Percentiles rank a stretch among this genome's conserved stretches.
phyloP scores from a whole-genome alignment of 2,113 vertebrate genomes.

The Ceyx margarethae region DNA sequence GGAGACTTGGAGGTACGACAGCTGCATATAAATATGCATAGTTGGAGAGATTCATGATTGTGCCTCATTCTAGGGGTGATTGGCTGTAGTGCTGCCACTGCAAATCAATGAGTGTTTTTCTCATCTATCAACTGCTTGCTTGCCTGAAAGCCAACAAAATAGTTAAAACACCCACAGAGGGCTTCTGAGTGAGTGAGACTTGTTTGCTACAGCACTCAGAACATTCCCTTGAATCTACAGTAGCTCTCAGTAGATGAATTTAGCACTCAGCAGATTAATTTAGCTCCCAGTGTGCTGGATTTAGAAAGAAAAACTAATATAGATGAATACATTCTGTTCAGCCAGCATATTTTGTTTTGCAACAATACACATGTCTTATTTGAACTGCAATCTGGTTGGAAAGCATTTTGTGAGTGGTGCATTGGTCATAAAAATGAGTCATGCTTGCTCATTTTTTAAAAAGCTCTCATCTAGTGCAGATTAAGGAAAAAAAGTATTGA shows the following conservation, averaged over 20 bases:
- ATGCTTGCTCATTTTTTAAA: constrained; percentile 60
- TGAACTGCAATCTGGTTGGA: constrained; percentile 67
- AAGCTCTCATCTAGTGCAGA: constrained; percentile 31
- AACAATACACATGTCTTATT: constrained; percentile 67
- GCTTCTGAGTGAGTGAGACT: constrained; percentile 72
- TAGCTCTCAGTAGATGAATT: constrained; percentile 63
- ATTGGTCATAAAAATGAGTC: constrained; percentile 70
- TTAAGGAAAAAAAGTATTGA: constrained; percentile 25
- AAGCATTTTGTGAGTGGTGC: constrained; percentile 43
- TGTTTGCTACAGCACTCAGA: constrained; percentile 45
- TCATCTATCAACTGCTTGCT: constrained; percentile 70
- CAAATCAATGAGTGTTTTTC: constrained; percentile 70
- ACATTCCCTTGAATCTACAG: constrained; percentile 54
- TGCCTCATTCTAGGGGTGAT: constrained; percentile 55
- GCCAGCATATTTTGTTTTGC: constrained; percentile 70
- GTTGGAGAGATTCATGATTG: constrained; percentile 67
- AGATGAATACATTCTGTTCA: constrained; percentile 67
- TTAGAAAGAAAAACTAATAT: constrained; percentile 69
- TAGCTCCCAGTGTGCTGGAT: constrained; percentile 62
- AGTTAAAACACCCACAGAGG: constrained; percentile 74
- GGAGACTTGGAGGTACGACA: constrained; percentile 67
- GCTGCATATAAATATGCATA: constrained; percentile 80
- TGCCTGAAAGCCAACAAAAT: constrained; percentile 73
- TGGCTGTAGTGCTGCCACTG: constrained; percentile 61
- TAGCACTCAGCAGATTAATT: constrained; percentile 71